Evolutionary conservation across 2,888 invertebrate genomes (phyloP), one percentile per base, ranked within the genome.

Genomic region (Perizoma affinitatum): DNA sequence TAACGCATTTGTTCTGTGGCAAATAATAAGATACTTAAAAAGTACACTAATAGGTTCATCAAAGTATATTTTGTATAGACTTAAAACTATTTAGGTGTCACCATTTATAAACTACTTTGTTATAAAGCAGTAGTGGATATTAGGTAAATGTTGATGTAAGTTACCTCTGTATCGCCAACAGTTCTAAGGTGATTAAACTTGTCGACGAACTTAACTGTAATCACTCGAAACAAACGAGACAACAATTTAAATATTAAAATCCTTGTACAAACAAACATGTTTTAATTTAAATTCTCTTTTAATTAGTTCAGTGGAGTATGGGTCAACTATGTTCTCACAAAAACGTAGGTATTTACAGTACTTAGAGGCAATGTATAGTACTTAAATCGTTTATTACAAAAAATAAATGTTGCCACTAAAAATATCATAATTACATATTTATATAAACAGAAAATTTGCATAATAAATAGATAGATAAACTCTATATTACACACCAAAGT

Each of bases 51-150:
- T 45, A 58, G 47, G 46, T 47, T 46, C 58, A 62, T 62, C 43
- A 54, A 54, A 62, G 49, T 54, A 62, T 58, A 62, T 62, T 62
- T 62, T 62, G 62, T 62, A 55, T 54, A 58, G 47, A 54, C 58
- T 51, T 62, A 54, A 50, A 62, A 51, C 54, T 58, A 59, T 54
- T 54, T 50, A 22, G 22, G 54, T 62, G 58, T 62, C 51, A 34
- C 45, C 53, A 50, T 54, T 51, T 60, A 42, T 52, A 56, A 55
- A 43, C 35, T 54, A 53, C 22, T 34, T 48, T 49, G 54, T 54
- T 36, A 53, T 43, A 50, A 46, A 46, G 44, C 41, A 54, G 57
- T 57, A 58, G 58, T 34, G 9, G 33, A 43, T 35, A 51, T 47
- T 62, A 62, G 58, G 43, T 51, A 53, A 54, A 50, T 42, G 5